Base-by-base conservation (phyloP, 2,888 invertebrate species). In the Ophion ellenae region DNA sequence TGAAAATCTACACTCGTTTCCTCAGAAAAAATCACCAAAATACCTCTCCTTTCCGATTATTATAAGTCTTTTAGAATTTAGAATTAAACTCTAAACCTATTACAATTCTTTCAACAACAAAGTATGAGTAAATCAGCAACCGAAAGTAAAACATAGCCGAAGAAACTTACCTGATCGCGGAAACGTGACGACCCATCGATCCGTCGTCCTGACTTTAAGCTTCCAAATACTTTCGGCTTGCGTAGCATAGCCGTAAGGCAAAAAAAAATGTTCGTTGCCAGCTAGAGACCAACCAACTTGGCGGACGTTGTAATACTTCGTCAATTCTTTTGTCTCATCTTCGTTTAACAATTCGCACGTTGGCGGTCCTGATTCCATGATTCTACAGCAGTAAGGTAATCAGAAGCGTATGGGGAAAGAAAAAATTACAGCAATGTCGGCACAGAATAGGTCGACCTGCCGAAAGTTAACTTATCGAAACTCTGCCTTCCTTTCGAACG, bases 161-260 rank as follows among this genome's bases (percentile, higher is more conserved):
- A 67, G 14, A 3, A 67, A 67, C 17, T 67, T 32, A 45, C 77
- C 76, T 53, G 82, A 71, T 64, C 71, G 53, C 1, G 77, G 64
- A 77, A 82, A 76, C n/a, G 59, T 64, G 11, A 77, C 66, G 75
- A 77, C 40, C 71, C 77, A 82, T 67, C 70, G 64, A 70, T 82
- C 82, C 64, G 47, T 57, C 63, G 63, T 11, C 53, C 63, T 24
- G 11, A 80, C 61, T n/a, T 40, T 53, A 1, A 47, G n/a, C 4
- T 28, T 20, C 36, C 66, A 67, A 24, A 74, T 24, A 14, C 57
- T 36, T 74, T 74, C 59, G 5, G 45, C 28, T 7, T 73, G 64
- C 6, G 47, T 47, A 20, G 57, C 57, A 57, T 53, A 80, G 1
- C 4, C 47, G 53, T 36, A 36, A 10, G 47, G 36, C 11, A 66